Base-by-base conservation (phyloP, 2,113 vertebrate genomes). In the Misgurnus anguillicaudatus region DNA sequence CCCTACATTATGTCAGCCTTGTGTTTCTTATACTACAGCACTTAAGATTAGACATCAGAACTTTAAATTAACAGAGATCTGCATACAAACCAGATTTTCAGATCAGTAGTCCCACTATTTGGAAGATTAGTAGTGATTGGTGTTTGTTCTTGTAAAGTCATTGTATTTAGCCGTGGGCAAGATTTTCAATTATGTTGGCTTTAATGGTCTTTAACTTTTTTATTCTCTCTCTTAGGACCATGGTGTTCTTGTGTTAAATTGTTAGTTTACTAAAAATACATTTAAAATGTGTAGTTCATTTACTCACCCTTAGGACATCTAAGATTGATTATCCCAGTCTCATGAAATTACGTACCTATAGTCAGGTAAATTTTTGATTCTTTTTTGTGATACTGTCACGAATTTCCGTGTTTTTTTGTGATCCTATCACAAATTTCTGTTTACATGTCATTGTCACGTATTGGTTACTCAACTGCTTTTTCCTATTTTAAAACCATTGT, bases 161-260 rank as follows among this genome's bases (percentile, higher is more conserved):
- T 75, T 63, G 73, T 48, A 19, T 75, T 75, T 11, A 51, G 60
- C 73, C 60, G 53, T 48, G 42, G 73, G 73, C 61, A 38, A 39
- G 31, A 39, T 64, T 53, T 75, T 16, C 60, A 64, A 75, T 75
- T 53, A 75, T 53, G 73, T 75, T 64, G 38, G 45, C 58, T 75
- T 75, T 75, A 75, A 75, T 75, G 64, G 45, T n/a, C 60, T 75
- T 64, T 17, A 9, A 51, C 14, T 51, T 6, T 75, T 62, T 61
- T 75, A n/a, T 60, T 62, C 41, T 62, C 41, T 74, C 45, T 64
- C 73, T 38, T 9, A 53, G 24, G 45, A 51, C 42, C 60, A 75
- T 51, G 45, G n/a, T 45, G 47, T 64, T 76, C 74, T 10, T 63
- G 73, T 64, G 45, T 61, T 75, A 47, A 75, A 61, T 48, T 19